Base-by-base conservation (phyloP, 1,140 invertebrate species). In the Chrysopa pallens region DNA sequence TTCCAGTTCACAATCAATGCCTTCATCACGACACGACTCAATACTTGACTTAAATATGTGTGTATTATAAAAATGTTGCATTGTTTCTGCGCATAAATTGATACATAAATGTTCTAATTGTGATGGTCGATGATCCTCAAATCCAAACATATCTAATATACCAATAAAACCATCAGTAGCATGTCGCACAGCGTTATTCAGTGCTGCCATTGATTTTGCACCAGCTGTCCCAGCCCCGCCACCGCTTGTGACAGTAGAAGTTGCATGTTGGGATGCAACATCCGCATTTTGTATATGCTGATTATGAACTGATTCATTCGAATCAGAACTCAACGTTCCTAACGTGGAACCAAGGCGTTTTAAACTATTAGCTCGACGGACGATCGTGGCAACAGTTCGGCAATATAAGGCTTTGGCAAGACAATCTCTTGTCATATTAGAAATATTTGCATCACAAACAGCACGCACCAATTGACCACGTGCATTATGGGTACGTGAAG, bases 1-100 rank as follows among this genome's bases (percentile, higher is more conserved):
- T 60, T 92, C 84, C 15, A 90, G 76, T 52, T 91, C 85, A 56
- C 80, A 84, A n/a, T 76, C 70, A 47, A 95, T 89, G 23, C 87
- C 88, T 68, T 95, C 91, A 57, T 94, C 90, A 42, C 84, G 69
- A 55, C 89, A 92, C 36, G 89, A 89, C 62, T 94, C 89, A 45
- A 91, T 86, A 42, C 84, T 86, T 6, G 84, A 88, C 63, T 93
- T 94, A 63, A 95, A 94, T 45, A 93, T 89, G 60, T 94, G 89
- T 29, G 88, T 94, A 58, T 93, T 94, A 67, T 94, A 95, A 60
- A 94, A 94, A 61, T 94, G 89, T 56, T 95, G 90, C 85, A 95
- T 92, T 12, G 90, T 93, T 66, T 96, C 91, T 0, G 90, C 88
- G 61, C 89, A 94, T 36, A 95, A 63, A 63, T 95, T 94, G 50